phyloP scores from a whole-genome alignment of 2,113 vertebrate species.

The Bufo gargarizans region DNA sequence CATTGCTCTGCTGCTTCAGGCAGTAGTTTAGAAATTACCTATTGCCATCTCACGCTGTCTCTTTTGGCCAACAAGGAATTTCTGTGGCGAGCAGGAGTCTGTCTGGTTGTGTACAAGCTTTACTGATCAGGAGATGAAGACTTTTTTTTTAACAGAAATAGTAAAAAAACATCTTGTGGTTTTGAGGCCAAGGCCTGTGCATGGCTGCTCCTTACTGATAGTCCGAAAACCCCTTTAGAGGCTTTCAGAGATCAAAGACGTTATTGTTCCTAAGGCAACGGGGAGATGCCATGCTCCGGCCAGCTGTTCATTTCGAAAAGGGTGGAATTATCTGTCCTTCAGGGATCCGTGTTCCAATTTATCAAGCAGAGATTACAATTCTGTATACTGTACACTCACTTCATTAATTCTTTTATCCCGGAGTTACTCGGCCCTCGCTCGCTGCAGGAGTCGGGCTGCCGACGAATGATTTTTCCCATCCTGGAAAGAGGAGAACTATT shows the following conservation, averaged over 20 bases:
- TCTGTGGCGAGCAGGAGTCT: not conserved
- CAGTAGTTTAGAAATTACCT: not conserved
- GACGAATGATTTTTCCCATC: not conserved
- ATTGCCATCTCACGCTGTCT: not conserved
- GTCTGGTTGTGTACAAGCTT: constrained; percentile 8
- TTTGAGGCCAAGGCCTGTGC: constrained; percentile 59
- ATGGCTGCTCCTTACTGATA: constrained; percentile 64
- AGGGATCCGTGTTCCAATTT: constrained; percentile 45
- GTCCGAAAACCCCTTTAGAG: constrained; percentile 66
- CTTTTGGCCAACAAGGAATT: not conserved
- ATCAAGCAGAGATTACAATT: constrained; percentile 50
- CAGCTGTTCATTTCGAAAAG: constrained; percentile 63
- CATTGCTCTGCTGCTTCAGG: not conserved
- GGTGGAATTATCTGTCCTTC: constrained; percentile 62
- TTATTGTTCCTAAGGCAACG: constrained; percentile 52
- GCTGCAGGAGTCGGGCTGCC: not conserved
- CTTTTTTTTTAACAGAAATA: not conserved
- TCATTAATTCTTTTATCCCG: constrained; percentile 43
- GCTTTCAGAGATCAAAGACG: constrained; percentile 70
- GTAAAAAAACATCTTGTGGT: constrained; percentile 62
- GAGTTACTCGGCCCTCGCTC: not conserved
- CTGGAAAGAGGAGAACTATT: constrained; percentile 4
- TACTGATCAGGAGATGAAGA: constrained; percentile 5
- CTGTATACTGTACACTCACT: constrained; percentile 42
- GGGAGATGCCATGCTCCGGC: constrained; percentile 51